Conservation (phyloP, 2,888 invertebrate genomes). For the Yponomeuta plumbellus region DNA sequence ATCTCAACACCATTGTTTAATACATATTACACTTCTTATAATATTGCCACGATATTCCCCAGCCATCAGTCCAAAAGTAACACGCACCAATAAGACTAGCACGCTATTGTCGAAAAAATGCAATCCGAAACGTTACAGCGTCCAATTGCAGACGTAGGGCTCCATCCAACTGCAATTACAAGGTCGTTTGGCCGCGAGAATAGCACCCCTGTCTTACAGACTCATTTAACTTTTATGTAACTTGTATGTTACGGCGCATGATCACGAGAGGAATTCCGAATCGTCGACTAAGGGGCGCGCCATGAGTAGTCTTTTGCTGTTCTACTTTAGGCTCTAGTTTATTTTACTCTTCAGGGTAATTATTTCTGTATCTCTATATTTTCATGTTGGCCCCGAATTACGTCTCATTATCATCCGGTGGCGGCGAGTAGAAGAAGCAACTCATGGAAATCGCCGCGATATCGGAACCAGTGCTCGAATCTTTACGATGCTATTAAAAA, state of each 20-base stretch:
- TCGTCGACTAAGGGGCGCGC: not conserved
- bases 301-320: not conserved
- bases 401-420: not conserved
- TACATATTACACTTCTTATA: too few species aligned
- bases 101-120: not conserved
- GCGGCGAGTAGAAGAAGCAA: slow-evolving; percentile 4
- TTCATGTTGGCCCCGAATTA: not conserved
- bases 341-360: too few species aligned
- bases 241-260: slow-evolving; percentile 4
- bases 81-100: not conserved
- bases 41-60: too few species aligned
- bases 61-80: not conserved
- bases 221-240: slow-evolving; percentile 3
- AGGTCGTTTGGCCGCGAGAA: not conserved
- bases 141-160: not conserved
- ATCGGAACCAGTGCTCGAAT: slow-evolving; percentile 15
- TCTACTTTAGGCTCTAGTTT: not conserved
- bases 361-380: too few species aligned
- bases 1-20: too few species aligned
- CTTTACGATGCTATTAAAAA: slow-evolving; percentile 24
- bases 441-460: slow-evolving; percentile 18
- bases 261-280: slow-evolving; percentile 13
- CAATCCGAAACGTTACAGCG: not conserved
- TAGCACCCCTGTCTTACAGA: not conserved
- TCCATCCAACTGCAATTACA: not conserved